Conservation (phyloP, 2,797 vertebrate genomes). For the Lagodon rhomboides region DNA sequence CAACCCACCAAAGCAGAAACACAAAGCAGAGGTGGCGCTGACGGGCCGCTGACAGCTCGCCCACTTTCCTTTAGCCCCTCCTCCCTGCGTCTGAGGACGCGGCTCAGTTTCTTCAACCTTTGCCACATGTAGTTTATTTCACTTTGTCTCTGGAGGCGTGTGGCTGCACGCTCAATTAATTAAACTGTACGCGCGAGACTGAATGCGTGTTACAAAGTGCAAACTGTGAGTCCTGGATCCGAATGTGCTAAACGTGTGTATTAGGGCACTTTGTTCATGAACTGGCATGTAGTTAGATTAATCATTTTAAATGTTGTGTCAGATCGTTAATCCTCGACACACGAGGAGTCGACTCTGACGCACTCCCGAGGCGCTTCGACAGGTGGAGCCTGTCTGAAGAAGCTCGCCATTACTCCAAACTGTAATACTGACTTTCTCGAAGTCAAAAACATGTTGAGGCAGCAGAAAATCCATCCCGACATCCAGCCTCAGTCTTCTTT, state of each 20-base stretch:
- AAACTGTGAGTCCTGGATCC: background rate
- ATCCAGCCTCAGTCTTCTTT: background rate
- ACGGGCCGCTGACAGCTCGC: slow-evolving; percentile 56
- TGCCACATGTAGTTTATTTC: slow-evolving; percentile 10
- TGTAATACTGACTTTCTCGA: background rate
- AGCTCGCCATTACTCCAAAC: background rate
- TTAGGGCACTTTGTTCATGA: background rate
- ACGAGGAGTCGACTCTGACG: background rate
- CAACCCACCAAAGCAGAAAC: slow-evolving; percentile 52
- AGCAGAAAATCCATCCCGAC: slow-evolving; percentile 29
- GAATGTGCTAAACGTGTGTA: background rate
- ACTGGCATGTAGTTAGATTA: background rate
- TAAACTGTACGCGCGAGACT: slow-evolving; percentile 9
- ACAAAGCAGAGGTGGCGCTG: slow-evolving; percentile 63
- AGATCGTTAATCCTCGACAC: slow-evolving; percentile 8
- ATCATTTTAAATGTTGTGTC: background rate
- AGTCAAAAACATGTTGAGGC: slow-evolving; percentile 22
- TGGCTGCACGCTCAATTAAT: slow-evolving; percentile 14
- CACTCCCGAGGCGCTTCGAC: slow-evolving; percentile 1
- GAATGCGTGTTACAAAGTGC: background rate
- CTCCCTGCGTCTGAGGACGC: background rate
- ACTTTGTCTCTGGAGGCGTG: background rate
- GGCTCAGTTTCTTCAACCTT: background rate
- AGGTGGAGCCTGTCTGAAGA: slow-evolving; percentile 44
- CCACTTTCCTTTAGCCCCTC: slow-evolving; percentile 12